Evolutionary conservation across 2,113 vertebrate species (phyloP).

Genomic region (Apodemus sylvaticus): DNA sequence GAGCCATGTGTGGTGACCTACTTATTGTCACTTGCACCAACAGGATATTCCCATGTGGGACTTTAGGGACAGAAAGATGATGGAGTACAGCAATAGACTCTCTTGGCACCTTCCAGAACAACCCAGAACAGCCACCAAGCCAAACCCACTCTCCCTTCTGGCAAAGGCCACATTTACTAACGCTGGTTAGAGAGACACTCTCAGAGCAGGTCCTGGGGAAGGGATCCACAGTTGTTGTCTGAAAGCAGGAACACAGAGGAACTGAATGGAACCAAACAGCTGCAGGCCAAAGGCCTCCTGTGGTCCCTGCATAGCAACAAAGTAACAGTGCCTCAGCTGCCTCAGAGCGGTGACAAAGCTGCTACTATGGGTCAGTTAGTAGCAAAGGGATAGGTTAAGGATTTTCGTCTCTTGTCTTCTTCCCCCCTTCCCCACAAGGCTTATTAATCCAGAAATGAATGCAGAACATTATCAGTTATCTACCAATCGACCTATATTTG

Average conservation of each 20-base stretch:
- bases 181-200: conserved; percentile 64
- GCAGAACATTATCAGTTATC: background rate
- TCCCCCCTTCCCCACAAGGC: conserved; percentile 56
- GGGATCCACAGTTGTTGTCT: conserved; percentile 55
- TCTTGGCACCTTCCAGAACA: conserved; percentile 17
- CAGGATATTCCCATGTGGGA: background rate
- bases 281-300: conserved; percentile 71
- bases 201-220: conserved; percentile 60
- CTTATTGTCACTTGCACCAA: background rate
- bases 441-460: conserved; percentile 54
- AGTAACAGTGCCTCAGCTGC: conserved; percentile 73
- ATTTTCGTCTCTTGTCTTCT: conserved; percentile 74
- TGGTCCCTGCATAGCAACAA: conserved; percentile 80
- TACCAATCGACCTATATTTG: background rate
- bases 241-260: conserved; percentile 22
- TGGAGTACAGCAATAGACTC: conserved; percentile 13
- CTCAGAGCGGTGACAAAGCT: conserved; percentile 61
- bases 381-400: conserved; percentile 79
- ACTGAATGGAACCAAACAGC: conserved; percentile 65
- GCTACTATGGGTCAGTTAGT: conserved; percentile 80
- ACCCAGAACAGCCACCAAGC: conserved; percentile 43
- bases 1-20: too few species aligned
- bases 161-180: conserved; percentile 76
- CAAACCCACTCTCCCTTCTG: conserved; percentile 65
- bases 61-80: background rate